phyloP scores from a whole-genome alignment of 2,888 invertebrate genomes.

The Hypolimnas misippus region DNA sequence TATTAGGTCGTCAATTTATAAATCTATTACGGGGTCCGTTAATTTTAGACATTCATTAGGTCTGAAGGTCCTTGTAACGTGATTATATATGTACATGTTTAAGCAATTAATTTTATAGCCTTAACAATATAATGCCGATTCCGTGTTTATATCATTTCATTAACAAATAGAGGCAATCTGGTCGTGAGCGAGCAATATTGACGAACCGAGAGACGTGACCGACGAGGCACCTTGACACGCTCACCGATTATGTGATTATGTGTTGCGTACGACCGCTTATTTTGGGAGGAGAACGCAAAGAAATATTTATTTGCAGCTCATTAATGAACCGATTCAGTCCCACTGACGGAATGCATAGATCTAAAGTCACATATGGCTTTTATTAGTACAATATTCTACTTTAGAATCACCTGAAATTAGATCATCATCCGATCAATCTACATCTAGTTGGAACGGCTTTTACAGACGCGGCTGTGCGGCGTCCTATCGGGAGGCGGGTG shows the following conservation, averaged over 20 bases:
- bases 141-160: constrained; percentile 19
- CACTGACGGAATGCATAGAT: neutral
- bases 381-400: too few species aligned
- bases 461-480: constrained; percentile 34
- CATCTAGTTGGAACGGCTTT: neutral
- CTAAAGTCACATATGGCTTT: too few species aligned
- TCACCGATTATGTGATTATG: neutral
- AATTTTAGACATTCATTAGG: neutral
- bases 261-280: neutral
- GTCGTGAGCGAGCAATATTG: constrained; percentile 23
- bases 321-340: neutral
- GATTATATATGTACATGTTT: constrained; percentile 12
- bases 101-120: constrained; percentile 5
- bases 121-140: constrained; percentile 16
- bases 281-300: neutral
- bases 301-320: constrained; percentile 13
- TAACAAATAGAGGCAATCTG: constrained; percentile 9
- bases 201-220: constrained; percentile 12
- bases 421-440: neutral
- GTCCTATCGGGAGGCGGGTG: constrained; percentile 30
- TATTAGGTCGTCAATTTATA: too few species aligned
- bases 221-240: constrained; percentile 11
- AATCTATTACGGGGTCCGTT: too few species aligned
- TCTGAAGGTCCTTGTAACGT: neutral
- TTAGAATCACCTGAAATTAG: too few species aligned